Evolutionary conservation across 2,888 invertebrate genomes (phyloP), one percentile per base, ranked within the genome.

Genomic region (Oegoconia quadripuncta): DNA sequence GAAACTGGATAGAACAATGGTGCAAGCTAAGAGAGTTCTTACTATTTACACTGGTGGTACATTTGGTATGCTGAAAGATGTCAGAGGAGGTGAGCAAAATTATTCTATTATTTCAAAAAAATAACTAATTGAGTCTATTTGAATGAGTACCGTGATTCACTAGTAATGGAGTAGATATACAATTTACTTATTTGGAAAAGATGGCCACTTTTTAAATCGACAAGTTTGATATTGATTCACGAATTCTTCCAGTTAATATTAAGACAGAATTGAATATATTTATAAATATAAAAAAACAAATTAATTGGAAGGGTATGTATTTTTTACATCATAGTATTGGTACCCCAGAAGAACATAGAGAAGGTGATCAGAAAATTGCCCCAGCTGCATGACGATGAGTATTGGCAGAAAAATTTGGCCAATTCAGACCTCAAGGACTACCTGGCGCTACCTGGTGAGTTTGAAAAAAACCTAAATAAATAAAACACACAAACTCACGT

Each of bases 1-100:
- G 3, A 27, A 13, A 13, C 13, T 13, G 9, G 22, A 22, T 9
- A 22, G 7, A 22, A 2, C 22, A 54, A 81, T 81, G 79, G 59
- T 48, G 40, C 53, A 58, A 59, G 49, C 42, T 2, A 75, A 63
- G 44, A 59, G 60, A 55, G 62, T 82, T 13, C 53, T 82, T 0
- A 78, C 65, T 9, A 89, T 99, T 12, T 98, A 97, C 73, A 97
- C 97, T 0, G 98, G 98, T 1, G 98, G 98, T 11, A 99, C 98
- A 0, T 97, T 99, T 74, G 98, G 98, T 42, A 99, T 99, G 98
- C 88, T 93, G 65, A 90, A 93, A 53, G 93, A 95, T 74, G 89
- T 91, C 26, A 88, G 91, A 59, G 93, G 95, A 84, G 95, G 97
- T 95, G 71, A 81, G 69, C 11, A 11, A 23, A 32, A 36, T 18